Base-by-base conservation (phyloP, 2,888 invertebrate species). In the Escarpia spicata region DNA sequence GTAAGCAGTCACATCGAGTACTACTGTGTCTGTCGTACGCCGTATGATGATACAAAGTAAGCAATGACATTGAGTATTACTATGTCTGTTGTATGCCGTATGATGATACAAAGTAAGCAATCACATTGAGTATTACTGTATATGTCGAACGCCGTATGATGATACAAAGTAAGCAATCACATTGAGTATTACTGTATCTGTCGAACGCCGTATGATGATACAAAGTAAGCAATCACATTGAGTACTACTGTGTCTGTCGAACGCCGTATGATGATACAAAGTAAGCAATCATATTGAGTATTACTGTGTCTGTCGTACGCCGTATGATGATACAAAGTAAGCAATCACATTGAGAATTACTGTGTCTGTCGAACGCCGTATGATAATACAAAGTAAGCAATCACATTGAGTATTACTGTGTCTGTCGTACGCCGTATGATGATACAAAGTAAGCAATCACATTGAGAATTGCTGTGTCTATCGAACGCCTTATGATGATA, bases 251-350 rank as follows among this genome's bases (percentile, higher is more conserved):
- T 96, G 97, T 98, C 92, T 99, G 99, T 96, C 98, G 98, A 95
- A 98, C 99, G 96, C 99, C 99, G 26, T 99, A 99, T 96, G 99
- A 99, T 97, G 99, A 99, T 97, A 98, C 98, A 96, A 98, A 99
- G 98, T 98, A 97, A 37, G 37, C 37, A 37, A 37, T 37, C 37
- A 37, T 1, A 37, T 37, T 37, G 37, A 37, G 0, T 37, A 37
- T 37, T 98, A 98, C 95, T 99, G 99, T 96, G 97, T 98, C 92
- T 99, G 99, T 96, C 97, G 98, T 95, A 98, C 99, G 96, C 99
- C 99, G 26, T 99, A 99, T 96, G 99, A 99, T 97, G 99, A 99
- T 97, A 98, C 98, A 96, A 98, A 99, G 98, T 98, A 97, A 37
- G 37, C 37, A 37, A 37, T 37, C 37, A 37, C 37, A 37, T 37